These are phyloP conservation scores for Hypomesus transpacificus DNA, from an alignment of 2,113 vertebrate species.

Conservation along the genomic window DNA sequence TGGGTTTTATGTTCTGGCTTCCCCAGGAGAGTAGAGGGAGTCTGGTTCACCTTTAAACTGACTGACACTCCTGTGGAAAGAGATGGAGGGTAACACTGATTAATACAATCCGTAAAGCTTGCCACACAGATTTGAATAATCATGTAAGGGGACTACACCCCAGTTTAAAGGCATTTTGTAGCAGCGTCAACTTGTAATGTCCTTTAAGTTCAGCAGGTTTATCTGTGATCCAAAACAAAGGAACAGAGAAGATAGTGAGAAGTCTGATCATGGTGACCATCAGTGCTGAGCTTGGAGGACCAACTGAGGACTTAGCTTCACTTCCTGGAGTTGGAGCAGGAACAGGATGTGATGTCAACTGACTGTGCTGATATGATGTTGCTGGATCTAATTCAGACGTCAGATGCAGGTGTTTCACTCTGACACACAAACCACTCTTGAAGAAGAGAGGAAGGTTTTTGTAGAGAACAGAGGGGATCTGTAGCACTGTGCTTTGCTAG, in stretches of 20 bases:
- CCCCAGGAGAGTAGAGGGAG: neutral
- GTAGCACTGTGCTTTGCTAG: slow-evolving; percentile 44
- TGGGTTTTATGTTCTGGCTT: neutral
- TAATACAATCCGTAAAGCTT: too few relatives aligned
- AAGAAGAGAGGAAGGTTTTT: slow-evolving; percentile 29
- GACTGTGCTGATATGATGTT: neutral
- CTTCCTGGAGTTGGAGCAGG: neutral
- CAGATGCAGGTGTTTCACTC: neutral
- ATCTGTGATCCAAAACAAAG: neutral
- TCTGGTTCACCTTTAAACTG: too few relatives aligned
- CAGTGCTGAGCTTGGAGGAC: neutral
- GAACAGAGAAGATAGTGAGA: neutral
- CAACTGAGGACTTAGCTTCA: neutral
- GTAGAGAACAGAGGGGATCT: slow-evolving; percentile 21
- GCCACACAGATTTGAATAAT: too few relatives aligned
- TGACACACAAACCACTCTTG: neutral
- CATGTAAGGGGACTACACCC: too few relatives aligned
- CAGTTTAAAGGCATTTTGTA: too few relatives aligned
- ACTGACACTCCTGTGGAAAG: slow-evolving; percentile 33
- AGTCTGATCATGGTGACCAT: neutral
- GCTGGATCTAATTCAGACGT: neutral
- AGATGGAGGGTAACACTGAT: neutral
- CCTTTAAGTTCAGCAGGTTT: neutral
- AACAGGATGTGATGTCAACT: neutral
- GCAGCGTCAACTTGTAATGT: neutral